These are phyloP conservation scores for Oplegnathus fasciatus DNA, from an alignment of 2,113 vertebrate genomes.

Conservation along the genomic window DNA sequence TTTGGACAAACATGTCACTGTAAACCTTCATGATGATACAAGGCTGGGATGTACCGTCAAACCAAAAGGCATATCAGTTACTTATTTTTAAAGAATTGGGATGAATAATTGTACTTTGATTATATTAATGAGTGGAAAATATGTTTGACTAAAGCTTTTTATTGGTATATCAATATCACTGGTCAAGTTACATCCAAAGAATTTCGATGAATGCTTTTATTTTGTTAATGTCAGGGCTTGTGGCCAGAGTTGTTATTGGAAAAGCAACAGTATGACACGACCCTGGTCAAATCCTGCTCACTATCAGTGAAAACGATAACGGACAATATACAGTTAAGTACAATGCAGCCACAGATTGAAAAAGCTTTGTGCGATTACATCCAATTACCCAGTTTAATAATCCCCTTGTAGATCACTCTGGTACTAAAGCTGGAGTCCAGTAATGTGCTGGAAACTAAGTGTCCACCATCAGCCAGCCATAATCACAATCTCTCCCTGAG, in stretches of 20 bases:
- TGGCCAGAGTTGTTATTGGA: conserved; percentile 38
- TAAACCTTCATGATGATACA: conserved; percentile 17
- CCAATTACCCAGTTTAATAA: conserved; percentile 32
- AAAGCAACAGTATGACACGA: conserved; percentile 26
- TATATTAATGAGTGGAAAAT: conserved; percentile 38
- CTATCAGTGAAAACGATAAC: conserved; percentile 22
- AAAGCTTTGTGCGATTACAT: conserved; percentile 28
- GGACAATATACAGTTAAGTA: conserved; percentile 5
- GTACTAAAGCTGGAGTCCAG: conserved; percentile 33
- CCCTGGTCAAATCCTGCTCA: neutral
- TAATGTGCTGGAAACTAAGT: conserved; percentile 52
- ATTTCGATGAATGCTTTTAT: conserved; percentile 33
- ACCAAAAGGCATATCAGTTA: conserved; percentile 24
- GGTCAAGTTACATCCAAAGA: conserved; percentile 14
- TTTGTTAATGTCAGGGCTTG: conserved; percentile 24
- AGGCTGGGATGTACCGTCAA: conserved; percentile 7
- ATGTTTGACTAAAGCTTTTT: conserved; percentile 22
- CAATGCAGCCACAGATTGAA: conserved; percentile 25
- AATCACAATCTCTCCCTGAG: conserved; percentile 42
- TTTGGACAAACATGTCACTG: conserved; percentile 45
- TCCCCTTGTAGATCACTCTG: conserved; percentile 23
- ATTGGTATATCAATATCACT: conserved; percentile 4
- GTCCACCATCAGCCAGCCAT: conserved; percentile 44
- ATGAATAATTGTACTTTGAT: conserved; percentile 30
- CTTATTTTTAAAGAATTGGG: conserved; percentile 6